Evolutionary conservation across 2,888 invertebrate genomes (phyloP), one percentile per base, ranked within the genome.

Genomic region (Linnaemya tessellans): DNA sequence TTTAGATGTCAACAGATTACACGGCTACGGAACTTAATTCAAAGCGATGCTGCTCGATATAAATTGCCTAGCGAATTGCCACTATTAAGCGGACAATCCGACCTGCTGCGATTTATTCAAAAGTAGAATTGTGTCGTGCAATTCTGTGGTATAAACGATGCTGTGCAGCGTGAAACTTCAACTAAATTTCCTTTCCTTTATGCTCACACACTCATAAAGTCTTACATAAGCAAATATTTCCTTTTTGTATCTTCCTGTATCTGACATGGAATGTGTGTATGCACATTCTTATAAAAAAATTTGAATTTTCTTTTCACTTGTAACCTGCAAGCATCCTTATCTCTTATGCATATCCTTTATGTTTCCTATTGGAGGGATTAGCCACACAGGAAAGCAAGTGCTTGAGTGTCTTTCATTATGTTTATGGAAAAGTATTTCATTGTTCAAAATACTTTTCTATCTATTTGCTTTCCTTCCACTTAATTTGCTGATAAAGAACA

Each of bases 401-500:
- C n/a, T 64, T 38, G 20, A 54, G 20, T 46, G 20, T 46, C 20
- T 25, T 58, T 20, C 8, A 25, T 41, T 13, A 11, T 54, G 38
- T 65, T 46, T 10, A 20, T 51, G 2, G 25, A 68, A 60, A 38
- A 58, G 22, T 56, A 38, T 78, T 68, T 49, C 20, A 60, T 58
- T 68, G 58, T 68, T n/a, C n/a, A n/a, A 49, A 20, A 35, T 35
- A n/a, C n/a, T 41, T 68, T 60, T 15, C 9, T 18, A 56, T 54
- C n/a, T 62, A 38, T 65, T 56, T 18, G 18, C 20, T 67, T n/a
- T 56, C 35, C 25, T 77, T 77, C 56, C 77, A 67, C 68, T 58
- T 60, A 68, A 68, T 51, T 78, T 67, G 30, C 20, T 77, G 35
- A 20, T 67, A 67, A 68, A 78, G 60, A 60, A 60, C 38, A 38